These are phyloP conservation scores for Zoroaster sp. DNA, from an alignment of 53 echinoderm and acorn worm genomes.

Conservation along the genomic window DNA sequence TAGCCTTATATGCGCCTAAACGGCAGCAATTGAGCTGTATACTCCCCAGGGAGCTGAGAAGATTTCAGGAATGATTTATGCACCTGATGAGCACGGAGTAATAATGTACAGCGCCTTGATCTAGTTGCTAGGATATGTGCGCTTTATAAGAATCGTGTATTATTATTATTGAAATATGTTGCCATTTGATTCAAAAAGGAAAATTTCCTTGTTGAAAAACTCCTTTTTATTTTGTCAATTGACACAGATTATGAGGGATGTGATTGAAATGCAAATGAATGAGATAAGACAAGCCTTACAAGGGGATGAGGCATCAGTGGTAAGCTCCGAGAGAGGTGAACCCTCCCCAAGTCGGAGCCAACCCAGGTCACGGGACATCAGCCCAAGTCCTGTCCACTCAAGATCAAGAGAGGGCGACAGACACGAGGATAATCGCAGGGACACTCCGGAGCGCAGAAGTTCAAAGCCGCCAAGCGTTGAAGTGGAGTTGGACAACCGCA, in stretches of 20 bases:
- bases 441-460: background rate
- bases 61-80: too few species aligned
- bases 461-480: background rate
- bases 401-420: background rate
- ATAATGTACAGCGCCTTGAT: too few species aligned
- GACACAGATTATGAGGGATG: conserved; percentile 82
- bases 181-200: too few species aligned
- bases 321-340: background rate
- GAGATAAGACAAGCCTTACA: conserved; percentile 51
- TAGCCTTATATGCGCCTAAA: too few species aligned
- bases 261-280: conserved; percentile 83
- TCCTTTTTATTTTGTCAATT: background rate
- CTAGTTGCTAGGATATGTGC: too few species aligned
- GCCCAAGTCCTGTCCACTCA: conserved; percentile 2
- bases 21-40: too few species aligned
- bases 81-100: too few species aligned
- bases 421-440: background rate
- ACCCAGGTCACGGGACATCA: background rate
- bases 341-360: background rate
- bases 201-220: too few species aligned
- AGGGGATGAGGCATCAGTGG: conserved; percentile 1
- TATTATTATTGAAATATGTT: too few species aligned
- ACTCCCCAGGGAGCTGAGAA: too few species aligned
- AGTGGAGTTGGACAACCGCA: background rate
- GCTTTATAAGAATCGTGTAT: too few species aligned